Conservation (phyloP, 2,113 vertebrate species). For the Dasypus novemcinctus region DNA sequence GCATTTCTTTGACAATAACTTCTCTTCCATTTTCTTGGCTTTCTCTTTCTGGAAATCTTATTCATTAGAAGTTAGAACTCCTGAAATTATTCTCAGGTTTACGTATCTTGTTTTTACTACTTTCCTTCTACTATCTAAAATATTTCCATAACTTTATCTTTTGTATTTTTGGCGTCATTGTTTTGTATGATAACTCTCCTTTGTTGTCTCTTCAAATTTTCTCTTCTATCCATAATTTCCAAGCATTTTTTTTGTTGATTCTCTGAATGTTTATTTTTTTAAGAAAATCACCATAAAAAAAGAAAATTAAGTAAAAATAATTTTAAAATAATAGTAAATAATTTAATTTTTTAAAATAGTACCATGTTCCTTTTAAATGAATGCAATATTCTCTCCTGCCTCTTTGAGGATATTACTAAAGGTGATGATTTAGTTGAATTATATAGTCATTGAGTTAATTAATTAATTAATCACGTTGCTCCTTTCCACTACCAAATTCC, state of each 20-base stretch:
- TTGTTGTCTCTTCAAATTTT: background rate
- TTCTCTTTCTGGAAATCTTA: background rate
- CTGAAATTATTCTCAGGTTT: background rate
- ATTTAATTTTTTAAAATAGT: background rate
- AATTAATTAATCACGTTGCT: background rate
- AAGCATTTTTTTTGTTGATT: conserved; percentile 17
- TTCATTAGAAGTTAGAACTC: background rate
- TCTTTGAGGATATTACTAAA: conserved; percentile 24
- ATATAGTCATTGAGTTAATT: background rate
- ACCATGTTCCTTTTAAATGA: background rate
- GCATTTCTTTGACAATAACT: background rate
- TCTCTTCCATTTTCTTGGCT: background rate
- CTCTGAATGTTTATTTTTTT: background rate
- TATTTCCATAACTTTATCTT: conserved; percentile 10
- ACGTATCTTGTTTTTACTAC: background rate
- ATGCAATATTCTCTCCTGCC: background rate
- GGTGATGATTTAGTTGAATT: conserved; percentile 15
- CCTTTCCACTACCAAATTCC: background rate
- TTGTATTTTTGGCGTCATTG: background rate
- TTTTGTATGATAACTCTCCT: background rate
- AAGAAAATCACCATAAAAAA: background rate
- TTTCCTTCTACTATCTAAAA: conserved; percentile 7
- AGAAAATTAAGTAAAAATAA: too few relatives aligned
- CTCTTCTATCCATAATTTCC: background rate
- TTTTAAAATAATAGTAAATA: too few relatives aligned